Evolutionary conservation across 2,113 vertebrate species (phyloP), one percentile per base, ranked within the genome.

Genomic region (Nymphicus hollandicus): DNA sequence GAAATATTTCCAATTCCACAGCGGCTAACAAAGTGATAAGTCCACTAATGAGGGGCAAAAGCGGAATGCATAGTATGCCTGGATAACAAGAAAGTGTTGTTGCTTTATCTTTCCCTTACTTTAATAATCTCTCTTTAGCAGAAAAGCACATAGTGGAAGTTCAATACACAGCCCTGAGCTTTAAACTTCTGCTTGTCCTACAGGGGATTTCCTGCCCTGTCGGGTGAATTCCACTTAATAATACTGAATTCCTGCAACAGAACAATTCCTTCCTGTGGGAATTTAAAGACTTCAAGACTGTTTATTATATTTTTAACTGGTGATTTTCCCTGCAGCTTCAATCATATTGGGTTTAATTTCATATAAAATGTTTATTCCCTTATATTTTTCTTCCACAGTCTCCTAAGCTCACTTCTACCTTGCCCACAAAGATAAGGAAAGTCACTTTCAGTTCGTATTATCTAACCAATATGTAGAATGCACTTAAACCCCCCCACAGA

Each of bases 171-270:
- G 88, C 95, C 93, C 86, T 86, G 65, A 96, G 95, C 92, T 96
- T 96, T 95, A 96, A 96, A 96, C 90, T 96, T 94, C 92, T 96
- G 76, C 80, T 93, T 93, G 92, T 96, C 95, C 95, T 96, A 95
- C 81, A 92, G 95, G 93, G 96, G 94, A 96, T 96, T 94, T 97
- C 95, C 93, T 96, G 96, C 88, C 92, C 93, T 87, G 86, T 91
- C 10, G 78, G 77, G 86, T 94, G 96, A 96, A 97, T 97, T 96
- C 95, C 80, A 92, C 96, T 96, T 96, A 95, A 96, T 93, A 94
- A 93, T 86, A 94, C 88, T 73, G 81, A 94, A 96, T 96, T 96
- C 92, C 66, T 96, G 81, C 53, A 96, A 94, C 81, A 93, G 91
- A 97, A 95, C 91, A 93, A 96, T 91, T 89, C 83, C 65, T 96